phyloP scores from a whole-genome alignment of 2,888 invertebrate species.

The Agrochola circellaris region DNA sequence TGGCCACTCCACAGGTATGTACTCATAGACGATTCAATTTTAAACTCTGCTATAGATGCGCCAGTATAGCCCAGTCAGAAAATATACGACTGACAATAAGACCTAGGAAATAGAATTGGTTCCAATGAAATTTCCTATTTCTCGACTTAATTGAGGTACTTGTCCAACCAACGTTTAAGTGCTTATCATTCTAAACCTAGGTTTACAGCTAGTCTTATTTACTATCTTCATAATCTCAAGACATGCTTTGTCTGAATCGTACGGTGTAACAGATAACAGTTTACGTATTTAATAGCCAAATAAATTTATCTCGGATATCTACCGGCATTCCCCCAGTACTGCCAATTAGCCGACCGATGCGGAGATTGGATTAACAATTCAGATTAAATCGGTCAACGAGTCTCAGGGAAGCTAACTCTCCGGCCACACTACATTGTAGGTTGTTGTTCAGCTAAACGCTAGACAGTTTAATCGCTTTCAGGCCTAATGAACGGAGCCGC shows the following conservation, averaged over 20 bases:
- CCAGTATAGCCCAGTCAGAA: neutral
- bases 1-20: constrained; percentile 93
- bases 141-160: constrained; percentile 54
- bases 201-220: constrained; percentile 49
- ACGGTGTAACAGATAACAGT: constrained; percentile 48
- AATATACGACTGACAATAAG: constrained; percentile 37
- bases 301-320: constrained; percentile 79
- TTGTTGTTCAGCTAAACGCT: constrained; percentile 72
- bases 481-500: constrained; percentile 76
- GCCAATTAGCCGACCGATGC: constrained; percentile 84
- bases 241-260: constrained; percentile 47
- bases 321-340: constrained; percentile 73
- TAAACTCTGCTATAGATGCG: constrained; percentile 6
- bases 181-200: constrained; percentile 40
- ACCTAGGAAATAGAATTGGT: constrained; percentile 36
- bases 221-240: constrained; percentile 50
- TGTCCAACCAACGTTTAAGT: constrained; percentile 38
- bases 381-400: constrained; percentile 82
- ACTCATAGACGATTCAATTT: constrained; percentile 15
- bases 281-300: constrained; percentile 75
- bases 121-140: constrained; percentile 36
- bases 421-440: constrained; percentile 60
- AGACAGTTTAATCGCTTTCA: constrained; percentile 76
- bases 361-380: constrained; percentile 85
- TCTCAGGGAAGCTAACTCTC: constrained; percentile 65